Base-by-base conservation (phyloP, 2,113 vertebrate genomes). In the Sakesphorus luctuosus region DNA sequence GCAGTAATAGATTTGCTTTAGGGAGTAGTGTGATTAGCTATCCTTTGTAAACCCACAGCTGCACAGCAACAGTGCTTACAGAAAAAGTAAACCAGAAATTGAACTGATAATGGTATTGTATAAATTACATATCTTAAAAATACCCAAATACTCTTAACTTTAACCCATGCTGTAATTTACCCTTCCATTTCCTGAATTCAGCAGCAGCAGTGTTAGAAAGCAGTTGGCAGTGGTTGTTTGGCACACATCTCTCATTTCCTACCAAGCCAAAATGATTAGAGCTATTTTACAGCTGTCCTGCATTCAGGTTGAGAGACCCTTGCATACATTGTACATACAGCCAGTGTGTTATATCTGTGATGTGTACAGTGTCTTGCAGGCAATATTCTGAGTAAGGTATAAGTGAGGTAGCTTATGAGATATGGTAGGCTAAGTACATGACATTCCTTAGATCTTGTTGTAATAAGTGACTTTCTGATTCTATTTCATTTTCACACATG, bases 401-500 rank as follows among this genome's bases (percentile, higher is more conserved):
- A 2, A 47, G 26, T 56, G 52, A 26, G n/a, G 7, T 36, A 38
- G 33, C 3, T 47, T 61, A 40, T 15, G 31, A 63, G 4, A 23
- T 29, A 9, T 0, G 2, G 7, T 53, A 62, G 36, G 19, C 31
- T 73, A 12, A 33, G 3, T 47, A 24, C 2, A 1, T 62, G 6
- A 10, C 56, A 40, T 13, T 58, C 24, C 19, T 76, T 65, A 38
- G 24, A 36, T 68, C 7, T 73, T 47, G 8, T 55, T 75, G 24
- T 50, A 87, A 25, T 47, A 11, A n/a, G 2, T 66, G 18, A 8
- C 36, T 58, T 52, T 8, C 69, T 84, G 35, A 29, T 73, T 67
- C 13, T 38, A 14, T 10, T 40, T 61, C 44, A 19, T 69, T 86
- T 84, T n/a, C 14, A 50, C 18, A 40, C 8, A 7, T 28, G 56